Base-by-base conservation (phyloP, 2,888 invertebrate species). In the Chydorus sphaericus region DNA sequence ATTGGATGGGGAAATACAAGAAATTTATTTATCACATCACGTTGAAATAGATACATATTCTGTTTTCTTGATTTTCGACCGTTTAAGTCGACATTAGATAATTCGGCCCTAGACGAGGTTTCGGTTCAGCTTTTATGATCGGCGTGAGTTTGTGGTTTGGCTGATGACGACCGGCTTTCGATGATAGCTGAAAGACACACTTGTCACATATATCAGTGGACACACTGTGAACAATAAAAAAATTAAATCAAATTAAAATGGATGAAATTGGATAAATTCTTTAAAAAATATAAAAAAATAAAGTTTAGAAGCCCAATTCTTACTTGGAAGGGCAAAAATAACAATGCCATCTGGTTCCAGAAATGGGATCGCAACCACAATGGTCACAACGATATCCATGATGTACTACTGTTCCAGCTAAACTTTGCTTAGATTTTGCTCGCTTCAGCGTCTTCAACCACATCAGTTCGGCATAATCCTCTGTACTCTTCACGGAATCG, bases 261-360 rank as follows among this genome's bases (percentile, higher is more conserved):
- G 81, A 81, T 23, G 73, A 68, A 50, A 83, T 75, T 1, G 83
- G 81, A 26, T 79, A 76, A 59, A 77, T 75, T 2, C n/a, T n/a
- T n/a, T n/a, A n/a, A n/a, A n/a, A n/a, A n/a, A n/a, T n/a, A n/a
- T n/a, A n/a, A n/a, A n/a, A n/a, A n/a, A n/a, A n/a, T n/a, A n/a
- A n/a, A n/a, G n/a, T n/a, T n/a, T n/a, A n/a, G n/a, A n/a, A n/a
- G n/a, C n/a, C n/a, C n/a, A n/a, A n/a, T n/a, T n/a, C n/a, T n/a
- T n/a, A n/a, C n/a, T n/a, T n/a, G 7, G 63, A 64, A 48, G 73
- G 70, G 63, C 85, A 85, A 56, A 78, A 77, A 28, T 71, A 69
- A 63, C 85, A 86, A 63, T 81, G 80, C 83, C 83, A 85, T 56
- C 82, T 71, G 11, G 76, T 75, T n/a, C n/a, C n/a, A n/a, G n/a